phyloP scores from a whole-genome alignment of 2,888 invertebrate species.

The Phyto melanocephala region DNA sequence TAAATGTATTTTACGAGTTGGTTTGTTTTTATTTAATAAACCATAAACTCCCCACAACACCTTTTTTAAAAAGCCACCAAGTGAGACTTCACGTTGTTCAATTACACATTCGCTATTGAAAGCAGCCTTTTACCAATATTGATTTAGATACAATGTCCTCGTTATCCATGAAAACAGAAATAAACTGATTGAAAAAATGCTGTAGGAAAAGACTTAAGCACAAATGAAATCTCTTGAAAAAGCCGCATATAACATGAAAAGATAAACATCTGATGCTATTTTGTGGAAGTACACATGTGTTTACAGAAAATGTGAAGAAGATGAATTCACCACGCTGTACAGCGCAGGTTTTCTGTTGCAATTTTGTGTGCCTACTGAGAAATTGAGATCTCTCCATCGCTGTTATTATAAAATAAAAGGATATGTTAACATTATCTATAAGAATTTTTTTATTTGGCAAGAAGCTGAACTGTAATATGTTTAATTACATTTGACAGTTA shows the following conservation, averaged over 20 bases:
- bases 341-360: neutral
- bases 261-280: neutral
- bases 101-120: neutral
- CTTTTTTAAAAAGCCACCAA: neutral
- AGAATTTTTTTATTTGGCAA: too few species aligned
- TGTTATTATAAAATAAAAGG: too few species aligned
- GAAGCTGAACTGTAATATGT: too few species aligned
- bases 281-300: neutral
- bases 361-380: too few species aligned
- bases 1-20: too few species aligned
- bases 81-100: neutral
- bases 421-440: too few species aligned
- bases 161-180: neutral
- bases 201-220: neutral
- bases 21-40: neutral
- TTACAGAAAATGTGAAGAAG: neutral
- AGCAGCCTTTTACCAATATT: neutral
- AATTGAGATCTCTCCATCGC: too few species aligned
- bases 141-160: neutral
- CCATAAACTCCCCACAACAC: neutral
- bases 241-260: neutral
- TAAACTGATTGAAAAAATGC: neutral
- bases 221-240: neutral
- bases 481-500: too few species aligned
- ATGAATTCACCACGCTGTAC: conserved; percentile 4